phyloP scores from a whole-genome alignment of 2,113 vertebrate species.

The Pionites leucogaster region DNA sequence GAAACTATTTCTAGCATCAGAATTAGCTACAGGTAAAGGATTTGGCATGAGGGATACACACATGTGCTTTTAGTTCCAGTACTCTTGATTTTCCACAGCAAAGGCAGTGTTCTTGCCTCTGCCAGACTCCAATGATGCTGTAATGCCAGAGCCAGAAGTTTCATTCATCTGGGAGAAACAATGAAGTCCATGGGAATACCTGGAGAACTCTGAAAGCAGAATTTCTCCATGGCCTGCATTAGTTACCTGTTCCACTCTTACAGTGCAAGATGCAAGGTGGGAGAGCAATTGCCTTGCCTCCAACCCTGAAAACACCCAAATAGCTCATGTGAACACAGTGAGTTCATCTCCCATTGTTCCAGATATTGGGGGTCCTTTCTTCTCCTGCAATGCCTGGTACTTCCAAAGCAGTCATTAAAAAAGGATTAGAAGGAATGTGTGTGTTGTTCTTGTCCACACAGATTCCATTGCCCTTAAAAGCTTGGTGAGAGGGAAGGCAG shows the following conservation, averaged over 20 bases:
- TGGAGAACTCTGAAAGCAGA: not conserved
- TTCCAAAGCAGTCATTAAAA: not conserved
- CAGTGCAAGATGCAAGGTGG: not conserved
- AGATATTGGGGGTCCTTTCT: not conserved
- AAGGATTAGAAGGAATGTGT: not conserved
- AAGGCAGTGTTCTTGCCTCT: not conserved
- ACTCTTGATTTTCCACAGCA: not conserved
- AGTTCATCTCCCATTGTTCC: not conserved
- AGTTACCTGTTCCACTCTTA: not conserved
- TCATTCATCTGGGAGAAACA: not conserved
- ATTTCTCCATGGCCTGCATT: not conserved
- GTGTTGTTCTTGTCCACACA: not conserved
- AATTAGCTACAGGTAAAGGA: not conserved
- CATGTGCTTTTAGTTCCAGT: not conserved
- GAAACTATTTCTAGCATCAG: not conserved
- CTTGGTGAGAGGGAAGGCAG: not conserved
- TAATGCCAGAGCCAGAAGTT: not conserved
- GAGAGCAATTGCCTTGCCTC: not conserved
- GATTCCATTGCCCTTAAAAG: not conserved
- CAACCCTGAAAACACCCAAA: not conserved
- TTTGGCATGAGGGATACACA: not conserved
- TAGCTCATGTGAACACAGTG: not conserved
- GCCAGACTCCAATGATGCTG: not conserved
- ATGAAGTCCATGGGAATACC: not conserved
- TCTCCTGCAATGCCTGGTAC: not conserved